Evolutionary conservation across 2,113 vertebrate species (phyloP).

Genomic region (Tricholaema leucomelas): DNA sequence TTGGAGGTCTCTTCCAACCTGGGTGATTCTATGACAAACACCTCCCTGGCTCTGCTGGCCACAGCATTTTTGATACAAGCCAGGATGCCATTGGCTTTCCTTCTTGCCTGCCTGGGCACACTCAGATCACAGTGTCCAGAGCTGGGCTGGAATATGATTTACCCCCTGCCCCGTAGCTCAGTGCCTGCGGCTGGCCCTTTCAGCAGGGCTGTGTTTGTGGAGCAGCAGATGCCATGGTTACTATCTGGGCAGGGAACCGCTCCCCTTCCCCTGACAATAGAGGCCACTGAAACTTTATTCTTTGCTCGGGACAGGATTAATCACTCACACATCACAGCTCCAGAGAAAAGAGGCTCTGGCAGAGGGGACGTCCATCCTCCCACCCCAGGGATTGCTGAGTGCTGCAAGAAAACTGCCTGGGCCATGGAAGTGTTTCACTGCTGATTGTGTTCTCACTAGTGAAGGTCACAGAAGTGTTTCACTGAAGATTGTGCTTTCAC

Average conservation of each 20-base stretch:
- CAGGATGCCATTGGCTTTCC: too few relatives aligned
- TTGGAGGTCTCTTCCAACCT: too few relatives aligned
- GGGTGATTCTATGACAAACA: too few relatives aligned
- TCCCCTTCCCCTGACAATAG: constrained; percentile 41
- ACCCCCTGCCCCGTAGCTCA: neutral
- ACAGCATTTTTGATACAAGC: too few relatives aligned
- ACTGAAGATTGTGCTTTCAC: too few relatives aligned
- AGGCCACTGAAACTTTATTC: constrained; percentile 36
- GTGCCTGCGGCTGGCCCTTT: neutral
- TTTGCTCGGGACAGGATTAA: neutral
- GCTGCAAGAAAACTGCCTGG: neutral
- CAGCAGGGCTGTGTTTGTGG: neutral
- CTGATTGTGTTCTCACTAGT: neutral
- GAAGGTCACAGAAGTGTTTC: neutral
- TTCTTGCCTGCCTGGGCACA: too few relatives aligned
- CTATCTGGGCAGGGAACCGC: constrained; percentile 1
- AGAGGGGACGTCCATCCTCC: neutral
- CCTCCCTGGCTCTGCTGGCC: too few relatives aligned
- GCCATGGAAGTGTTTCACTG: neutral
- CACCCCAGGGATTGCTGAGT: neutral
- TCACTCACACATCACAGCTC: neutral
- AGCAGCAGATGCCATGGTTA: constrained; percentile 23
- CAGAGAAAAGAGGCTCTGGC: neutral
- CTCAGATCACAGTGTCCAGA: neutral
- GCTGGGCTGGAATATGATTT: neutral